A percentile compares a stretch with the other conserved stretches of the same genome.
These are phyloP conservation scores for Scotopteryx bipunctaria DNA, from an alignment of 2,888 invertebrate genomes.

Conservation along the genomic window DNA sequence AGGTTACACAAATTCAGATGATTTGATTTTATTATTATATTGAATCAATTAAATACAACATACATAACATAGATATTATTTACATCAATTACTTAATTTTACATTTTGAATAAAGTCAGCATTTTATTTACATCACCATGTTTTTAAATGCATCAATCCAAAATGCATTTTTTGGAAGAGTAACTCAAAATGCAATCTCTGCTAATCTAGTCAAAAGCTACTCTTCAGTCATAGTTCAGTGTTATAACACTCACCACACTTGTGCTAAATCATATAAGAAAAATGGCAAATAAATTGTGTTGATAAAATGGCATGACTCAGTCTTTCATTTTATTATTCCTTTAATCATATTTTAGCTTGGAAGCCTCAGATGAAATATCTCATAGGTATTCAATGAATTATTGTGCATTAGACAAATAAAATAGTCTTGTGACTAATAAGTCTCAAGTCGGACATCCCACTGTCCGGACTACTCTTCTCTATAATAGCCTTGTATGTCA, in stretches of 20 bases:
- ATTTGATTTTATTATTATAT: constrained; percentile 29
- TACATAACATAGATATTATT: constrained; percentile 44
- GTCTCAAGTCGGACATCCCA: too few species aligned
- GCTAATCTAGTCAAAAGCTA: constrained; percentile 71
- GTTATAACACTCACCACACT: constrained; percentile 59
- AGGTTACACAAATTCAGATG: constrained; percentile 36
- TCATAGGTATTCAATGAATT: background rate
- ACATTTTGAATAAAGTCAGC: constrained; percentile 48
- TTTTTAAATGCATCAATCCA: constrained; percentile 40
- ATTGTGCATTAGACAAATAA: constrained; percentile 1
- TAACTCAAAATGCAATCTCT: constrained; percentile 55
- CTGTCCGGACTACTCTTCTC: too few species aligned
- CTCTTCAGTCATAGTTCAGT: constrained; percentile 49
- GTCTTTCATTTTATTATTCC: constrained; percentile 66
- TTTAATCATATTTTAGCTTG: constrained; percentile 37
- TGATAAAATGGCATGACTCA: constrained; percentile 73
- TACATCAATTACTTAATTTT: constrained; percentile 59
- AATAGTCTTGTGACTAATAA: background rate
- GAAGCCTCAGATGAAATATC: constrained; percentile 45
- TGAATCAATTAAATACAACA: constrained; percentile 35
- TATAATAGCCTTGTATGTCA: too few species aligned
- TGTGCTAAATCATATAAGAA: constrained; percentile 62
- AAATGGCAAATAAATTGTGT: constrained; percentile 65
- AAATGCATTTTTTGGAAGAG: constrained; percentile 52
- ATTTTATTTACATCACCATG: constrained; percentile 55